Evolutionary conservation across 2,113 vertebrate genomes (phyloP).

Genomic region (Rhinolophus sinicus): DNA sequence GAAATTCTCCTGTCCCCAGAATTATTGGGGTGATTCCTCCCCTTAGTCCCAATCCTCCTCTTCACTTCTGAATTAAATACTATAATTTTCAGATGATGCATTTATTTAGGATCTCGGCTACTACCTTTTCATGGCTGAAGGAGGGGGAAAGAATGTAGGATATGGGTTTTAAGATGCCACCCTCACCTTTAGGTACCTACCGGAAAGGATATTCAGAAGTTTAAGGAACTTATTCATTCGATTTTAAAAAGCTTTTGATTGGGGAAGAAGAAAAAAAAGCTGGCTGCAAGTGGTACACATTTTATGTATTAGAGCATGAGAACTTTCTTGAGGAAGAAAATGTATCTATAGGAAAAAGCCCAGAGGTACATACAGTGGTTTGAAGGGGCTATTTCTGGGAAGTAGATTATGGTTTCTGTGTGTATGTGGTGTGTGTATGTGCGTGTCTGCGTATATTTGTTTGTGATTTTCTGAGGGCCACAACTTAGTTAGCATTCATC

Average conservation of each 20-base stretch:
- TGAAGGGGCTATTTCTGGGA: background rate
- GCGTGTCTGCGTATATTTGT: background rate
- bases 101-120: background rate
- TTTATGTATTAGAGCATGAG: background rate
- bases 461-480: background rate
- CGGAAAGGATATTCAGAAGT: background rate
- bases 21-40: background rate
- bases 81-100: background rate
- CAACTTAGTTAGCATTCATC: background rate
- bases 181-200: background rate
- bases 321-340: background rate
- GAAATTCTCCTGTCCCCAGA: background rate
- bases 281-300: background rate
- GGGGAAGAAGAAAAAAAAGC: background rate
- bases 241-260: background rate
- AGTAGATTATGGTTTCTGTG: background rate
- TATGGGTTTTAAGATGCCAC: background rate
- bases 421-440: no score
- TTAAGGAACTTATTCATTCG: background rate
- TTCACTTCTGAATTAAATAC: background rate
- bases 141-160: background rate
- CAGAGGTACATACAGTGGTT: no score
- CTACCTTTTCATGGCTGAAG: background rate
- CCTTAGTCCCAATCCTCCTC: background rate
- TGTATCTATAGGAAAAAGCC: background rate